Evolutionary conservation across 2,888 invertebrate species (phyloP).

Genomic region (Drosophila falleni): DNA sequence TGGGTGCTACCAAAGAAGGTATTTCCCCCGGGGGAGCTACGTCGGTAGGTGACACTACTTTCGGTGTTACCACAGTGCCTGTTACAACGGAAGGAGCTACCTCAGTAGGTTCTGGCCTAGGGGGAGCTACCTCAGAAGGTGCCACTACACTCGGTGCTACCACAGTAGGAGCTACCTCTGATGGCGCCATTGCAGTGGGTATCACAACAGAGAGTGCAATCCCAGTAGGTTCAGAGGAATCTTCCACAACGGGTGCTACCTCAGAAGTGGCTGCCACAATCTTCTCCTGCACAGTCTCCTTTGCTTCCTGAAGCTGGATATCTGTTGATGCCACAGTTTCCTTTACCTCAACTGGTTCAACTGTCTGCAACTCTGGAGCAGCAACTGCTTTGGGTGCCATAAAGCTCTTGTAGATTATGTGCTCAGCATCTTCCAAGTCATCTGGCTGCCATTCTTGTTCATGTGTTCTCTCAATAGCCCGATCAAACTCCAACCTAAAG

Average conservation of each 20-base stretch:
- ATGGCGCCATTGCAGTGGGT: not conserved
- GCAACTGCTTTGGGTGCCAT: slow-evolving; percentile 50
- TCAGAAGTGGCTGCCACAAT: not conserved
- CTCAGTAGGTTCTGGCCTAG: not conserved
- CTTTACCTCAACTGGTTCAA: not conserved
- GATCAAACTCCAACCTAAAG: slow-evolving; percentile 75
- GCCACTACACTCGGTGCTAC: no score
- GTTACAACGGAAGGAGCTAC: not conserved
- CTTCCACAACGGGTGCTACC: not conserved
- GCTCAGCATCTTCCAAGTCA: slow-evolving; percentile 62
- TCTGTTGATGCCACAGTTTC: not conserved
- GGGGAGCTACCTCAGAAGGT: no score
- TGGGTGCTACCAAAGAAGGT: not conserved
- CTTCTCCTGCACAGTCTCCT: not conserved
- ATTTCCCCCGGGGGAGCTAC: not conserved
- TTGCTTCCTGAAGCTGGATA: no score
- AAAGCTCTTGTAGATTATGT: slow-evolving; percentile 70
- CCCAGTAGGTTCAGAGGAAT: no score
- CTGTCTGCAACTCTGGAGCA: no score
- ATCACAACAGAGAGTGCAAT: not conserved
- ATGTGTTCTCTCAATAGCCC: slow-evolving; percentile 60
- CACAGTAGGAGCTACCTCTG: no score
- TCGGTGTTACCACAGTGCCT: no score
- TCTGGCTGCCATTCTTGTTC: slow-evolving; percentile 62
- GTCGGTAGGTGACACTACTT: no score